Base-by-base conservation (phyloP, 1,140 invertebrate species). In the Nasonia giraulti region DNA sequence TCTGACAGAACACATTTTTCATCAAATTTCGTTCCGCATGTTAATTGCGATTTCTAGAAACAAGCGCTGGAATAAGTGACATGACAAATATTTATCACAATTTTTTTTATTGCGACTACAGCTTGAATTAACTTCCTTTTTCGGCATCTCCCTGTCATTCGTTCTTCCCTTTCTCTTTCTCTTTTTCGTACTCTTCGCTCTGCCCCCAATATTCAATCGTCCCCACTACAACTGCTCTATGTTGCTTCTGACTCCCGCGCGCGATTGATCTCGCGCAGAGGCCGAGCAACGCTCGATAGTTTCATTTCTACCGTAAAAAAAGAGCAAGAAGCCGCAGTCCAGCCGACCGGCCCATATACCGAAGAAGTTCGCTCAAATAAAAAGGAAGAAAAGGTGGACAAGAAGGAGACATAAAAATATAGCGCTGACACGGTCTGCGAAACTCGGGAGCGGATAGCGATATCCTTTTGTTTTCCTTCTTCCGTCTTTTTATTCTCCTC, bases 151-250 rank as follows among this genome's bases (percentile, higher is more conserved):
- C 68, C 37, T 17, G 55, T 11, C 33, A 6, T 37, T 37, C n/a
- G n/a, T n/a, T n/a, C n/a, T n/a, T n/a, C 4, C 27, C 12, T 27
- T 17, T 10, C 2, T 66, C 27, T 75, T 82, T 66, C 81, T 66
- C 14, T 37, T 8, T 66, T 2, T 68, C 33, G 11, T 68, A 47
- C 55, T 68, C 4, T 8, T 75, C 8, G 47, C 11, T 66, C 3
- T n/a, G 23, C 14, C 14, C 76, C 31, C 76, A 40, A 84, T 84
- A 84, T 79, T 71, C 71, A 68, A 83, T 77, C 33, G 55, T 31
- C 50, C 73, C 40, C 75, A 31, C 44, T 47, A 66, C 68, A 33
- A 71, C 73, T 75, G 8, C 12, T 68, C 81, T 73, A 50, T 62
- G 81, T 76, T 27, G 73, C 37, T 82, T 75, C 73, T 74, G 69